phyloP scores from a whole-genome alignment of 2,797 vertebrate species.

The Urophycis tenuis region DNA sequence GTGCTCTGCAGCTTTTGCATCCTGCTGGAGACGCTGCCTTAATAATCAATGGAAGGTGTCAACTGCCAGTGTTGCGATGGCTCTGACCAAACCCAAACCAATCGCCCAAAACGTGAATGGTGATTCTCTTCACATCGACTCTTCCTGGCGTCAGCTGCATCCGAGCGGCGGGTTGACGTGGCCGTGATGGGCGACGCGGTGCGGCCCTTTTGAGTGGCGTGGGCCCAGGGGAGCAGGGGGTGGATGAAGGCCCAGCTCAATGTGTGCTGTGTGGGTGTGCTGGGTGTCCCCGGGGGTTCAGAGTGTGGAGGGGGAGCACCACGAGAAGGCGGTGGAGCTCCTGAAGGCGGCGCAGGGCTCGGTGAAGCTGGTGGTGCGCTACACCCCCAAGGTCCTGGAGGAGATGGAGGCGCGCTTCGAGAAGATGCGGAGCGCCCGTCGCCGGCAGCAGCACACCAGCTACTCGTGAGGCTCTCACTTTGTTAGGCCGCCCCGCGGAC shows the following conservation, averaged over 20 bases:
- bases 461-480: conserved; percentile 75
- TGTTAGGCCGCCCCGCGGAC: neutral
- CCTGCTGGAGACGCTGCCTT: no score
- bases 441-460: conserved; percentile 87
- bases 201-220: neutral
- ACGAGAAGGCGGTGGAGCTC: conserved; percentile 88
- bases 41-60: no score
- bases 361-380: conserved; percentile 85
- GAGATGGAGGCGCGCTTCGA: conserved; percentile 94
- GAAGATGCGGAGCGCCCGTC: conserved; percentile 87
- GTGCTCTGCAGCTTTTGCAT: no score
- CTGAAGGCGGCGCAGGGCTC: conserved; percentile 88
- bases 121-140: no score
- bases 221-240: neutral
- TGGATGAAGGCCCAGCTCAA: neutral
- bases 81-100: no score
- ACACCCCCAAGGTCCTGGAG: conserved; percentile 87
- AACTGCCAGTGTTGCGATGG: no score
- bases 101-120: no score
- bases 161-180: no score
- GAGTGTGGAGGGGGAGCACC: conserved; percentile 90
- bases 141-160: no score
- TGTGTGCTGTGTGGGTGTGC: neutral
- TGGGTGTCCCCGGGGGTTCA: conserved; percentile 36
- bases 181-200: neutral